Evolutionary conservation across 2,888 invertebrate genomes (phyloP).

Genomic region (Ennomos quercinarius): DNA sequence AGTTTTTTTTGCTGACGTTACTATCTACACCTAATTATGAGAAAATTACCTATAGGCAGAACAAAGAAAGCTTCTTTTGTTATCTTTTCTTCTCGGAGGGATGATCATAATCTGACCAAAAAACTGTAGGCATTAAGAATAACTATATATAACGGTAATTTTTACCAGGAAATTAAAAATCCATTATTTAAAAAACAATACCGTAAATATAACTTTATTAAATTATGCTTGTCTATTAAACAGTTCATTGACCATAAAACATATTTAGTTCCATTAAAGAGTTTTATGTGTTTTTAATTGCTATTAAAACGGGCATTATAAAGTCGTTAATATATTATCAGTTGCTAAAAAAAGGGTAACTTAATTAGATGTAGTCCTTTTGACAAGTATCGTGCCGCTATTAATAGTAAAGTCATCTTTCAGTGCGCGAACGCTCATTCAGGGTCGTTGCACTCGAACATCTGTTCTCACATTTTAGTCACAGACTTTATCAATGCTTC

Average conservation of each 20-base stretch:
- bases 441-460: slow-evolving; percentile 76
- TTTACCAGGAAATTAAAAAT: slow-evolving; percentile 16
- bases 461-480: slow-evolving; percentile 81
- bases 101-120: neutral
- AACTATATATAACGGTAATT: slow-evolving; percentile 2
- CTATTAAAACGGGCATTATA: slow-evolving; percentile 33
- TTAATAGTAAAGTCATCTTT: slow-evolving; percentile 52
- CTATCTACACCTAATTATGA: slow-evolving; percentile 38
- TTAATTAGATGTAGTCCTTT: slow-evolving; percentile 32
- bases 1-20: slow-evolving; percentile 17
- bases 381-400: slow-evolving; percentile 59
- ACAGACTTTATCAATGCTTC: slow-evolving; percentile 63
- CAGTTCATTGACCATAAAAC: slow-evolving; percentile 37
- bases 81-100: slow-evolving; percentile 13
- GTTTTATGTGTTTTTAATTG: slow-evolving; percentile 37
- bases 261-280: slow-evolving; percentile 34
- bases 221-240: slow-evolving; percentile 34
- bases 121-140: neutral
- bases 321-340: slow-evolving; percentile 35
- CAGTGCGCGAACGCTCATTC: slow-evolving; percentile 57
- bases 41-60: slow-evolving; percentile 40
- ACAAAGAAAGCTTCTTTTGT: slow-evolving; percentile 32
- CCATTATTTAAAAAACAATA: slow-evolving; percentile 17
- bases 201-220: slow-evolving; percentile 22
- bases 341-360: slow-evolving; percentile 28